Evolutionary conservation across 2,113 vertebrate genomes (phyloP), one percentile per base, ranked within the genome.

Genomic region (Ursus arctos): DNA sequence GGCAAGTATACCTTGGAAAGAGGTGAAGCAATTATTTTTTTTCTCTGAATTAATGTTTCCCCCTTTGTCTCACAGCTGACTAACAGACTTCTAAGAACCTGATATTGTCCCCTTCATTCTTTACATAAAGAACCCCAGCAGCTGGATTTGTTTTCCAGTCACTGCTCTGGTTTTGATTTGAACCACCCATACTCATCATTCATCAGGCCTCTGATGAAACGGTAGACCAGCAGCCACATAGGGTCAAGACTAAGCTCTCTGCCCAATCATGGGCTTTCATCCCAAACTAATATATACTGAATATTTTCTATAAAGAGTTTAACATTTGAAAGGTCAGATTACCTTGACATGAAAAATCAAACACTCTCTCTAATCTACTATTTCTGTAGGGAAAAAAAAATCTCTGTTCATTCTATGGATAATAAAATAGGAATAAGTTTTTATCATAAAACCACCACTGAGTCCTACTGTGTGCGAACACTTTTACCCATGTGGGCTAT

Each of bases 1-100:
- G 88, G 71, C 77, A 91, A 94, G 59, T 65, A 33, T 49, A 76
- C 28, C 93, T 91, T 96, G n/a, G 57, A 93, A 97, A 90, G 59
- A 96, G 88, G 51, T 86, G 65, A 91, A 76, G 21, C n/a, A 65
- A 67, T 86, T 83, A 40, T 86, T 79, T 93, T 89, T 69, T 61
- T 71, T 51, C 91, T 95, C 77, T 65, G 47, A 74, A 80, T 92
- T 89, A 82, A 86, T 65, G 40, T 40, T 2, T 0, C 31, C 26
- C 43, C 1, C 3, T 22, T 94, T 83, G 40, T 74, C 53, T 49
- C 18, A 47, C 4, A 79, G 69, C 55, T 71, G 40, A 92, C 40
- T 80, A 49, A 87, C 26, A 80, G 47, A 72, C 79, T 84, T 93
- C 40, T 84, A 95, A 93, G 82, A 97, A 67, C 24, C n/a, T 40